A percentile compares a stretch with the other conserved stretches of the same genome.
Conservation (phyloP, 2,888 invertebrate genomes). For the Zootermopsis nevadensis region DNA sequence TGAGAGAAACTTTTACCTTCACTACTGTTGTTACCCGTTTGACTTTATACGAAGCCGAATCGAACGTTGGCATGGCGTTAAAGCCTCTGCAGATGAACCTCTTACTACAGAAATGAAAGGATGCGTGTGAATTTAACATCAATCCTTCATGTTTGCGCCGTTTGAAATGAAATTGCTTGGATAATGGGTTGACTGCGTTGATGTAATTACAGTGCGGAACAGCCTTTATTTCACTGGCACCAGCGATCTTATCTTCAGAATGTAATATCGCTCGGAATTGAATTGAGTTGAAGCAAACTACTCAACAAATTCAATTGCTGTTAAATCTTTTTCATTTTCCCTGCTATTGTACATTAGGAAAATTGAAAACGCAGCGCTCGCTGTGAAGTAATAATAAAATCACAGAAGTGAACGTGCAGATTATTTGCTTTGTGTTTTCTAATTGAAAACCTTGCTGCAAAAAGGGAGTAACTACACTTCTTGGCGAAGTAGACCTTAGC, state of each 20-base stretch:
- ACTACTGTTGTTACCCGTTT: too few relatives aligned
- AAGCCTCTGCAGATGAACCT: not conserved
- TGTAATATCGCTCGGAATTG: slow-evolving; percentile 1
- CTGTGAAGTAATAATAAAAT: too few relatives aligned
- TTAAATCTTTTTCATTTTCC: slow-evolving; percentile 29
- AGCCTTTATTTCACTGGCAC: not conserved
- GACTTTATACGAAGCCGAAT: not conserved
- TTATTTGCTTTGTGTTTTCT: too few relatives aligned
- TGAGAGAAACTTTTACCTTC: too few relatives aligned
- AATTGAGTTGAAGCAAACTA: slow-evolving; percentile 4
- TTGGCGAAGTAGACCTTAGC: too few relatives aligned
- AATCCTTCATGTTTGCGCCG: slow-evolving; percentile 8
- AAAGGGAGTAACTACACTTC: too few relatives aligned
- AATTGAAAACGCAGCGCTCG: slow-evolving; percentile 9
- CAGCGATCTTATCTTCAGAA: slow-evolving; percentile 30
- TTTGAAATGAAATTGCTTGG: slow-evolving; percentile 40
- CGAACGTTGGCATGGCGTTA: not conserved
- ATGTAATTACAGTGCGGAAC: slow-evolving; percentile 18
- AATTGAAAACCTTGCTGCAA: too few relatives aligned
- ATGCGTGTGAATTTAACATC: slow-evolving; percentile 40
- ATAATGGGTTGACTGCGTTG: not conserved
- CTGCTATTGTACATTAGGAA: slow-evolving; percentile 28
- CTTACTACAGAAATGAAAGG: not conserved
- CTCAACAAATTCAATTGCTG: slow-evolving; percentile 27
- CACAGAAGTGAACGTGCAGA: too few relatives aligned